Evolutionary conservation across 1,140 invertebrate species (phyloP), one percentile per base, ranked within the genome.

Genomic region (Asbolus verrucosus): DNA sequence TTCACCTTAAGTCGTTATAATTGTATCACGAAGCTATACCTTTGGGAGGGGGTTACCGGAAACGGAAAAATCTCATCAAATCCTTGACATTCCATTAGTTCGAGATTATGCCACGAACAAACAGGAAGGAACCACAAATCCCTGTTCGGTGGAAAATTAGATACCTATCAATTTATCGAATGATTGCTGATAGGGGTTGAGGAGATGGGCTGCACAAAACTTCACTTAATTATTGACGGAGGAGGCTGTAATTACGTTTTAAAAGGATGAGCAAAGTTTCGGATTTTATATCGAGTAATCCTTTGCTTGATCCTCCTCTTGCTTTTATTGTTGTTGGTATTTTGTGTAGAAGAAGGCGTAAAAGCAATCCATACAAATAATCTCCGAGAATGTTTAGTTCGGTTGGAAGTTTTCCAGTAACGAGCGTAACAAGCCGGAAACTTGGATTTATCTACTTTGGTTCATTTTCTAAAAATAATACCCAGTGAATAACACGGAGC

Each of bases 171-270:
- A 66, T 27, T 19, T 46, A 67, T 41, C 41, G 38, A 67, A 14
- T 60, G 70, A 70, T 73, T 73, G 73, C 75, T 76, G 74, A 72
- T 73, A 31, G 71, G 54, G 67, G 69, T 73, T 70, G 43, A 61
- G 66, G 69, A 69, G 59, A 72, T 71, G 59, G 61, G 73, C 67
- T 63, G 75, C 70, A 69, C 73, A 76, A 77, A 78, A 78, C 76
- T 78, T 77, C 75, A 76, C 75, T 75, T 74, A 72, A 77, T 69
- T 69, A 69, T 62, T 36, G 11, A 36, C 11, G 33, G 33, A 36
- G 41, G 21, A 4, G 54, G 36, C 14, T n/a, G 50, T 50, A 41
- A 54, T 67, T 67, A 67, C 54, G 43, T 21, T 50, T 50, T 19
- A 27, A 54, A 54, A 27, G 21, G 46, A 54, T 54, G 21, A 54